These are phyloP conservation scores for Cremastinae sp. DNA, from an alignment of 2,888 invertebrate species.

Conservation along the genomic window DNA sequence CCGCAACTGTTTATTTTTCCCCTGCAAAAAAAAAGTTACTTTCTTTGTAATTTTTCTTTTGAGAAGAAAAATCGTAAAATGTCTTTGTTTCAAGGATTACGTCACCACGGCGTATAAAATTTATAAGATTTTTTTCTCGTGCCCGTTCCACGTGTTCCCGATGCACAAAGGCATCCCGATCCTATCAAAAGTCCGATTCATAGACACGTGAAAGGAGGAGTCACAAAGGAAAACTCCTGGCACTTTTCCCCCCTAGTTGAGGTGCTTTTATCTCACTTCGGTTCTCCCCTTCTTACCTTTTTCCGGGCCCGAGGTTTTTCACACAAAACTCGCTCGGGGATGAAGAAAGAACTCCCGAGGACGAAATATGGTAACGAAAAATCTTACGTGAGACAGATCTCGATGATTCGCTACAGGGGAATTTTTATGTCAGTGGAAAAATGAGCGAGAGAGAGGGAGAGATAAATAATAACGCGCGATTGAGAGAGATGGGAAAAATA, in stretches of 20 bases:
- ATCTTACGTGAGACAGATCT: slow-evolving; percentile 34
- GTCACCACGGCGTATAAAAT: background rate
- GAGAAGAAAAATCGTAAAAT: background rate
- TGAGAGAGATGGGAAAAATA: too few relatives aligned
- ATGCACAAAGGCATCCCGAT: slow-evolving; percentile 17
- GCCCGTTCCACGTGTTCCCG: background rate
- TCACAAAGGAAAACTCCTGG: slow-evolving; percentile 43
- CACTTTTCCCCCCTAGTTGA: slow-evolving; percentile 19
- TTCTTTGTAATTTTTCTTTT: too few relatives aligned
- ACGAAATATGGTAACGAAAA: slow-evolving; percentile 62
- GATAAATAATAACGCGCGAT: too few relatives aligned
- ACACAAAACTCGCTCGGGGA: slow-evolving; percentile 28
- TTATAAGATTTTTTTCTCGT: background rate
- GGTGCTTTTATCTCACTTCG: slow-evolving; percentile 1
- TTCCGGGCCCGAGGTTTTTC: slow-evolving; percentile 24
- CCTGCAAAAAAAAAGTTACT: background rate
- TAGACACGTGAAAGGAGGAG: slow-evolving; percentile 40
- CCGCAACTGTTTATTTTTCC: too few relatives aligned
- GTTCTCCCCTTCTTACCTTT: slow-evolving; percentile 36
- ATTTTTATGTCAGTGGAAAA: slow-evolving; percentile 59
- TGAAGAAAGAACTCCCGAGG: slow-evolving; percentile 12
- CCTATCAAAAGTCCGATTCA: slow-evolving; percentile 32
- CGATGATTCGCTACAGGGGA: slow-evolving; percentile 66
- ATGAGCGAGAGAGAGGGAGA: slow-evolving; percentile 53
- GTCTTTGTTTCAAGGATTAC: slow-evolving; percentile 1